Base-by-base conservation (phyloP, 2,113 vertebrate species). In the Ariopsis seemanni region DNA sequence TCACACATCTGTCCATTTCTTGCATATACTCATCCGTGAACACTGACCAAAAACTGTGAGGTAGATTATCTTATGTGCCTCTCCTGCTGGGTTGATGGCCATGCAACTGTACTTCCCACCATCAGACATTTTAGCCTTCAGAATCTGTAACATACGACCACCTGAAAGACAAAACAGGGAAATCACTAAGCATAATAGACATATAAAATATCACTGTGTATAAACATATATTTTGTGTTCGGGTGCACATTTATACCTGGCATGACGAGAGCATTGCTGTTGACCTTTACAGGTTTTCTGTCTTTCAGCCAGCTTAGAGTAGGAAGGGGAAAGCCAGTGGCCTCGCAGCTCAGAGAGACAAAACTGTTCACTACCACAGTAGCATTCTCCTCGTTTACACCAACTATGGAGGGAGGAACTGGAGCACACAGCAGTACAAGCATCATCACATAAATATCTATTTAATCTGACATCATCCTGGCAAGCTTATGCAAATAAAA, bases 301-400 rank as follows among this genome's bases (percentile, higher is more conserved):
- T 97, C 96, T 91, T 96, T 98, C 65, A 97, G 94, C 98, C 98
- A 99, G 89, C 93, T 97, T 89, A 99, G 93, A 78, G 96, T 95
- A 89, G 98, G 98, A 84, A 97, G 96, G 34, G 98, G 98, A 89
- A 99, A 96, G 63, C 97, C 98, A 2, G 92, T 96, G 58, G 97
- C 96, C 86, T 99, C 97, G 91, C 98, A 99, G 58, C 94, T 96
- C 91, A 99, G 91, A 79, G 97, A 96, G 88, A 99, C 94, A 92
- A 98, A 98, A 93, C 97, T 97, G 93, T 97, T 97, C 91, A 97
- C 93, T 88, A 99, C 97, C 67, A 99, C 97, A 0, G 97, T 98
- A 88, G 98, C 91, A 85, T 97, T 97, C 91, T 99, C 97, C 60
- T 95, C 92, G 91, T 93, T 95, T 60, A 85, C 87, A 72, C 97